A percentile compares a stretch with the other conserved stretches of the same genome.
These are phyloP conservation scores for Amiota mariae DNA, from an alignment of 2,888 invertebrate species.

Conservation along the genomic window DNA sequence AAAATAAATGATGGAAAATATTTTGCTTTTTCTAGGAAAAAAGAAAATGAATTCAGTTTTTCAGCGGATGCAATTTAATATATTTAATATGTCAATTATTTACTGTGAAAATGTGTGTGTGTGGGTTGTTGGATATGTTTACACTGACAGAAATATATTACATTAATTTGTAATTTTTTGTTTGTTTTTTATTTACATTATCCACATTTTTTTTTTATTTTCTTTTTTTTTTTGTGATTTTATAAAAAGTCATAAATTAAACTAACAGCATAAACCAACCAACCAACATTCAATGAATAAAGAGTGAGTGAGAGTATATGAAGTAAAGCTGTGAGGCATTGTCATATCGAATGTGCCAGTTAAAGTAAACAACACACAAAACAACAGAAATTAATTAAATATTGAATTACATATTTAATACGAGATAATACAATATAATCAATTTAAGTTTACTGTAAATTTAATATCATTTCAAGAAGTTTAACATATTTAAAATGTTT, in stretches of 20 bases:
- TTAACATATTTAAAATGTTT: too few species aligned
- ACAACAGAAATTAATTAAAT: too few species aligned
- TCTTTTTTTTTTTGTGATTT: not conserved
- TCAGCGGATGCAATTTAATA: constrained; percentile 65
- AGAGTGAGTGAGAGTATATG: too few species aligned
- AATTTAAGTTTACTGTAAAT: too few species aligned
- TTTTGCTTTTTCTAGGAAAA: constrained; percentile 3
- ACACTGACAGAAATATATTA: constrained; percentile 23
- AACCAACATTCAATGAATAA: too few species aligned
- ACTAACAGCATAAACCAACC: constrained; percentile 20
- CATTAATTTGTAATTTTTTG: not conserved
- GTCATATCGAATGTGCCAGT: too few species aligned
- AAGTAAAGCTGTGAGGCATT: too few species aligned
- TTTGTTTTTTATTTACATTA: too few species aligned
- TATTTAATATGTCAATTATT: constrained; percentile 67
- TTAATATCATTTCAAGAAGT: too few species aligned
- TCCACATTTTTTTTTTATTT: not conserved
- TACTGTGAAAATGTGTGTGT: constrained; percentile 19
- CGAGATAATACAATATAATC: too few species aligned
- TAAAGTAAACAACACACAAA: too few species aligned
- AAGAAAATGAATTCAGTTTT: constrained; percentile 10
- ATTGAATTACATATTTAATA: too few species aligned
- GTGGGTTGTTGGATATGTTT: not conserved
- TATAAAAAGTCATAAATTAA: constrained; percentile 40
- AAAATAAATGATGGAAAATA: constrained; percentile 31